phyloP scores from a whole-genome alignment of 2,888 invertebrate species.

The Amphiduros pacificus region DNA sequence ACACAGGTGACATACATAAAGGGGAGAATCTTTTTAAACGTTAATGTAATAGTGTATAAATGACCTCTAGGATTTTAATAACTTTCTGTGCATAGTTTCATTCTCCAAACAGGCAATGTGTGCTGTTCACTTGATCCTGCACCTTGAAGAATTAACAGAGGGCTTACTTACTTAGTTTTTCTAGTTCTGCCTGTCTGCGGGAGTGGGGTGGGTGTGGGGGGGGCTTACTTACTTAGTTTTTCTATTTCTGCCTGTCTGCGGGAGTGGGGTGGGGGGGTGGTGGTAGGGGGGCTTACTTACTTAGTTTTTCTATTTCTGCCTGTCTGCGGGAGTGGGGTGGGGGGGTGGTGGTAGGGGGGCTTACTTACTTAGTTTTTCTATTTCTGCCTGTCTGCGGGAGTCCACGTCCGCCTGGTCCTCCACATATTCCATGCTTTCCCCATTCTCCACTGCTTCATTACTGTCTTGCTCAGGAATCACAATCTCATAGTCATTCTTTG shows the following conservation, averaged over 20 bases:
- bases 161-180: too few relatives aligned
- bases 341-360: neutral
- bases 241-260: too few relatives aligned
- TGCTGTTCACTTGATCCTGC: too few relatives aligned
- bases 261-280: neutral
- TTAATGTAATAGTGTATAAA: too few relatives aligned
- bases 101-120: too few relatives aligned
- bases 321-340: constrained; percentile 62
- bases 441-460: constrained; percentile 55
- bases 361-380: neutral
- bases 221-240: too few relatives aligned
- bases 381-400: constrained; percentile 60
- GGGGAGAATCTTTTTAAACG: too few relatives aligned
- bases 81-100: too few relatives aligned
- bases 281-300: neutral
- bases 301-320: constrained; percentile 14
- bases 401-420: constrained; percentile 76
- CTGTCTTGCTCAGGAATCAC: constrained; percentile 85
- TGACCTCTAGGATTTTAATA: too few relatives aligned
- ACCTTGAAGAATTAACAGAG: too few relatives aligned
- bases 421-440: constrained; percentile 56
- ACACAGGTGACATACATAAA: too few relatives aligned
- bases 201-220: neutral
- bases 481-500: constrained; percentile 97
- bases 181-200: too few relatives aligned